Evolutionary conservation across 2,113 vertebrate species (phyloP).

Genomic region (Speoplatyrhinus poulsoni): DNA sequence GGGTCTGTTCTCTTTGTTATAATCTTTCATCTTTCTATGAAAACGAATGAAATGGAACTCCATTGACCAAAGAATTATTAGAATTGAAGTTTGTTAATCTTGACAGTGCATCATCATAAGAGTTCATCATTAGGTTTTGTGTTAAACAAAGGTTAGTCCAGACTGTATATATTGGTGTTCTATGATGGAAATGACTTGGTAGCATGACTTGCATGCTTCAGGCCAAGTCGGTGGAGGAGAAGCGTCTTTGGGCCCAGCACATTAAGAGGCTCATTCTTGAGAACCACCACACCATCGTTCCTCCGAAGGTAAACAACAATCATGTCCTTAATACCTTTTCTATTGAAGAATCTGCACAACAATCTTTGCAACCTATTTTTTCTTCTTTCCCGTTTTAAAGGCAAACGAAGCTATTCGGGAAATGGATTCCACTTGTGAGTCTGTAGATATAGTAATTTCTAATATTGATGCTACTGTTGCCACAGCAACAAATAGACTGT

Average conservation of each 20-base stretch:
- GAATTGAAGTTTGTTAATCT: no score
- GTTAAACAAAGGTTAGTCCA: no score
- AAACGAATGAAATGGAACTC: no score
- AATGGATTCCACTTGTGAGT: conserved; percentile 91
- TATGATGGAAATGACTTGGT: neutral
- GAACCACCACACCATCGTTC: conserved; percentile 91
- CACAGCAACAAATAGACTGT: conserved; percentile 32
- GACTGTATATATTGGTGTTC: neutral
- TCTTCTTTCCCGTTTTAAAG: conserved; percentile 67
- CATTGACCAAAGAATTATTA: no score
- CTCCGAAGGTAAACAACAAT: conserved; percentile 82
- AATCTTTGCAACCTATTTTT: neutral
- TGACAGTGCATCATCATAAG: no score
- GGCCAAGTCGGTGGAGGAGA: conserved; percentile 91
- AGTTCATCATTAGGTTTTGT: no score
- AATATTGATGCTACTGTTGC: conserved; percentile 18
- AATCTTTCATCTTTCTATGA: no score
- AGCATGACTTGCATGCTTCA: conserved; percentile 52
- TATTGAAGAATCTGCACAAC: neutral
- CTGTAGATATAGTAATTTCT: neutral
- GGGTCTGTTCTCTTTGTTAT: no score
- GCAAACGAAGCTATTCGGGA: conserved; percentile 91
- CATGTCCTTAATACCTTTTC: neutral
- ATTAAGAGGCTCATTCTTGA: conserved; percentile 96
- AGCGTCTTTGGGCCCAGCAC: conserved; percentile 90